Conservation (phyloP, 30 jellyfish, hydroid and myxozoan genomes). For the Hydractinia echinata region DNA sequence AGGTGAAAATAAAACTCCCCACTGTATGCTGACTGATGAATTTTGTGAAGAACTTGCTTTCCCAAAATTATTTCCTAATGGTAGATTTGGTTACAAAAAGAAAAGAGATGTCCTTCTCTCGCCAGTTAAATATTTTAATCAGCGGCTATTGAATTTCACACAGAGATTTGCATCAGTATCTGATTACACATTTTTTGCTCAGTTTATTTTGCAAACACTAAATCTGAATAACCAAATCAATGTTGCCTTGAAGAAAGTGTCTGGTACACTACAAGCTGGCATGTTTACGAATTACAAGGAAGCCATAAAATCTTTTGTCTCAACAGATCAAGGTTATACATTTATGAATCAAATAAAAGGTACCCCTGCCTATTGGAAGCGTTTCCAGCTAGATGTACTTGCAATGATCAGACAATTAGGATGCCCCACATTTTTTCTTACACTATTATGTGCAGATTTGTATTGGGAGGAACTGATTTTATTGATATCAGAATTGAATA, state of each 20-base stretch:
- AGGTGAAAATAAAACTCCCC: not conserved
- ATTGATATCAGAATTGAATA: not conserved
- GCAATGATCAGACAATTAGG: not conserved
- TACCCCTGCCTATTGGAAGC: too few species aligned
- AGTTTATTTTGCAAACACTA: not conserved
- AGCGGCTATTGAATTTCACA: not conserved
- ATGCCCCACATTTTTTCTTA: too few species aligned
- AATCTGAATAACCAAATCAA: not conserved
- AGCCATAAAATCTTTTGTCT: not conserved
- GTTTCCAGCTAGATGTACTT: not conserved
- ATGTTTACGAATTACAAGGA: conserved; percentile 4
- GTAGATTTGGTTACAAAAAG: not conserved
- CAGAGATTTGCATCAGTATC: not conserved
- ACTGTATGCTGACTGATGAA: not conserved
- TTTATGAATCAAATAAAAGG: too few species aligned
- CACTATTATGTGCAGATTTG: too few species aligned
- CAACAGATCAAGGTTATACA: too few species aligned
- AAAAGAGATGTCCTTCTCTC: not conserved
- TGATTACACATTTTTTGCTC: not conserved
- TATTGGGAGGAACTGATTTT: too few species aligned
- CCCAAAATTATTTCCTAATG: not conserved
- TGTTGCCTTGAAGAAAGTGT: not conserved
- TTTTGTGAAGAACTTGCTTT: not conserved
- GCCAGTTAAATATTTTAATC: not conserved
- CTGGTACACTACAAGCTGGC: not conserved